Evolutionary conservation across 2,797 vertebrate species (phyloP), one percentile per base, ranked within the genome.

Genomic region (Scomberomorus guttatus): DNA sequence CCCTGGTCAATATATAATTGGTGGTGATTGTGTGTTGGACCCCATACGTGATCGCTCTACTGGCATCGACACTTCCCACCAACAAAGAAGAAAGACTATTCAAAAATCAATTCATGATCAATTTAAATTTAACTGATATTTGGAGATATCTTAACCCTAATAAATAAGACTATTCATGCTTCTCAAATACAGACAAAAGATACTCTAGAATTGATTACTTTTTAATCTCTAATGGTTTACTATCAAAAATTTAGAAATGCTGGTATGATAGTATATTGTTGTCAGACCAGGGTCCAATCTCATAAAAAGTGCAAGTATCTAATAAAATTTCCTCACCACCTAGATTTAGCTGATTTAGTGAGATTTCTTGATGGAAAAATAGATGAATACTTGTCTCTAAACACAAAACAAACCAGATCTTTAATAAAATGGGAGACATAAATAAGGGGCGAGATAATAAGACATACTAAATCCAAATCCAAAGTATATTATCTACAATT

Each of bases 401-500:
- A 29, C 4, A 29, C 29, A 32, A 6, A 32, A 32, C 5, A 32
- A 32, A 32, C 6, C 29, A 32, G 29, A 1, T 1, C 29, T 32
- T 32, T 6, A 32, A 32, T 32, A 32, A 32, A 32, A 32, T 32
- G 11, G 24, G 52, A 54, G 22, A 5, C 22, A 0, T 71, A 22
- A 42, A 9, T 71, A 46, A 70, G 60, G 5, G 65, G 75, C 5
- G 42, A 70, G 34, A 67, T 80, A 13, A 81, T 80, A 20, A 63
- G 44, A 12, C 75, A 58, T 7, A 79, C n/a, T 25, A 64, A 15
- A 51, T 39, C 29, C 0, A 57, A 58, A 46, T 24, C 25, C 0
- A 46, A 78, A 34, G 20, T 13, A 39, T 20, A 64, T 37, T 46
- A 34, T 59, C 11, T 11, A 64, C 50, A 69, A 37, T 0, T 72